phyloP scores from a whole-genome alignment of 2,888 invertebrate genomes.

The Galerucella calmariensis region DNA sequence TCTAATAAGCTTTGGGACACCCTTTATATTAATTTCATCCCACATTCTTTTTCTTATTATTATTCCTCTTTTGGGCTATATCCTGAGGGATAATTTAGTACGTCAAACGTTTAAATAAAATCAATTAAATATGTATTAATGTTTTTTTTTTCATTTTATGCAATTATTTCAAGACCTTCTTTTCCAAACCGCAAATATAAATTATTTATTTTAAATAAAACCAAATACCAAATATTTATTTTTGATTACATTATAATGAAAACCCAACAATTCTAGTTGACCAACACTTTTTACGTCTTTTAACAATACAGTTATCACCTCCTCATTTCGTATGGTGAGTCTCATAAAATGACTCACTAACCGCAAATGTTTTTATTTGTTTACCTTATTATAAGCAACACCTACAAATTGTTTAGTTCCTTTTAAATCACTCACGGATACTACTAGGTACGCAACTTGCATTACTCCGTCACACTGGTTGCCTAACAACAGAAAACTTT shows the following conservation, averaged over 20 bases:
- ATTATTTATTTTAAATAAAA: background rate
- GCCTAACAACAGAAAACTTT: background rate
- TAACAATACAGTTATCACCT: constrained; percentile 20
- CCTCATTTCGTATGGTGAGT: constrained; percentile 11
- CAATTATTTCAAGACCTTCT: background rate
- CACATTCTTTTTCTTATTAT: no score
- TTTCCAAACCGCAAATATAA: background rate
- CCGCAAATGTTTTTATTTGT: constrained; percentile 33
- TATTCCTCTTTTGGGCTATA: no score
- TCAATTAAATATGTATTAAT: no score
- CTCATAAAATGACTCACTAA: constrained; percentile 28
- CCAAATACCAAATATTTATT: background rate
- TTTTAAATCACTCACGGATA: background rate
- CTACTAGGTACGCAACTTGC: constrained; percentile 17
- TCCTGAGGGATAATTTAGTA: no score
- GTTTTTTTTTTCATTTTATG: no score
- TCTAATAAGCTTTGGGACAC: no score
- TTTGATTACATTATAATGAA: background rate
- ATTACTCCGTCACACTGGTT: background rate
- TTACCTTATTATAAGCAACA: constrained; percentile 13
- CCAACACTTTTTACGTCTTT: background rate
- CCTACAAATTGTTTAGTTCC: constrained; percentile 3
- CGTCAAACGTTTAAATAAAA: no score
- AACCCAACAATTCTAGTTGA: background rate
- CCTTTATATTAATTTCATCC: no score